A percentile compares a stretch with the other conserved stretches of the same genome.
phyloP scores from a whole-genome alignment of 2,797 vertebrate genomes.

The Platalea minor region DNA sequence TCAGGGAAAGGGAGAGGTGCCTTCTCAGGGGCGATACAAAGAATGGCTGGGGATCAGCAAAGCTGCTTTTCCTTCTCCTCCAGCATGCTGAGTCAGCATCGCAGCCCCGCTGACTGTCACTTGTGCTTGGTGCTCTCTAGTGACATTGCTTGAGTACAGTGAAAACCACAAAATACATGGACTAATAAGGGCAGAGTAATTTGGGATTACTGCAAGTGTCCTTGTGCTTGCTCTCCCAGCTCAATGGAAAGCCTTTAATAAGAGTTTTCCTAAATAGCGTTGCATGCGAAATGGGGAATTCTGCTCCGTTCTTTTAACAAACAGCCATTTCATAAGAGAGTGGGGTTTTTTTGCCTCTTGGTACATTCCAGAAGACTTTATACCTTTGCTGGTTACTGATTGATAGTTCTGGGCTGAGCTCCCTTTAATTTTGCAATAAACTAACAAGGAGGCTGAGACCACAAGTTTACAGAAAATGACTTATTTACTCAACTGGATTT shows the following conservation, averaged over 20 bases:
- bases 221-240: slow-evolving; percentile 46
- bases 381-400: slow-evolving; percentile 77
- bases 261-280: slow-evolving; percentile 64
- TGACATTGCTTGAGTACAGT: slow-evolving; percentile 27
- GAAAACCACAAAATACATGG: slow-evolving; percentile 44
- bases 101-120: neutral
- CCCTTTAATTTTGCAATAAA: slow-evolving; percentile 81
- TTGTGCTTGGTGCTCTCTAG: slow-evolving; percentile 17
- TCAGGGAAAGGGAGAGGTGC: neutral
- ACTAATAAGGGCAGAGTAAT: slow-evolving; percentile 38
- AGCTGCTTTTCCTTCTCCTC: neutral
- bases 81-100: slow-evolving; percentile 40
- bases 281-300: slow-evolving; percentile 38
- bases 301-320: slow-evolving; percentile 58
- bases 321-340: slow-evolving; percentile 59
- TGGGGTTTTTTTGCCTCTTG: neutral
- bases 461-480: slow-evolving; percentile 74
- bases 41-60: neutral
- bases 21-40: neutral
- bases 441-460: slow-evolving; percentile 74
- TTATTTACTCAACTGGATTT: slow-evolving; percentile 74
- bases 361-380: slow-evolving; percentile 68
- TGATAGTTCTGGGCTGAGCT: slow-evolving; percentile 69
- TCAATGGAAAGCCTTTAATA: slow-evolving; percentile 73
- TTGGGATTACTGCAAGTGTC: slow-evolving; percentile 56